A percentile compares a stretch with the other conserved stretches of the same genome.
Evolutionary conservation across 2,113 vertebrate genomes (phyloP).

Genomic region (Spheniscus mendiculus): DNA sequence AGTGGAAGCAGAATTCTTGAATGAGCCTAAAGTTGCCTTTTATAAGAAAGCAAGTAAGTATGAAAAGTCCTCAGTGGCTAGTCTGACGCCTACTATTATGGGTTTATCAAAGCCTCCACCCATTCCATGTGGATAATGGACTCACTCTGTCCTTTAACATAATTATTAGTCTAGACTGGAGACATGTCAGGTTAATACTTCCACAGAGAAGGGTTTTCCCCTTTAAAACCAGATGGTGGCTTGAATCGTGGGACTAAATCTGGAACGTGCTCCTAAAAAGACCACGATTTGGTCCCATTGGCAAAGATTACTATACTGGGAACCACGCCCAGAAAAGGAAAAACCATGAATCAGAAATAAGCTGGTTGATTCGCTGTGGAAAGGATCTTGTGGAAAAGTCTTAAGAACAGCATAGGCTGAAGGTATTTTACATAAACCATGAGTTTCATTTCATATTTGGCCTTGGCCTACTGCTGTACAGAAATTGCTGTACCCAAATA

Average conservation of each 20-base stretch:
- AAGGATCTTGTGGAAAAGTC: background rate
- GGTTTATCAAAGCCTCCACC: slow-evolving; percentile 27
- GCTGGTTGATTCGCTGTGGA: background rate
- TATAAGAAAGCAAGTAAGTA: slow-evolving; percentile 27
- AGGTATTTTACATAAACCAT: slow-evolving; percentile 30
- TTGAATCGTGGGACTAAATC: slow-evolving; percentile 26
- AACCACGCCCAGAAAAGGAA: slow-evolving; percentile 11
- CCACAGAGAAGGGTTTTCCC: slow-evolving; percentile 1
- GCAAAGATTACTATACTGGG: slow-evolving; percentile 27
- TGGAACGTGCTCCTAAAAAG: slow-evolving; percentile 3
- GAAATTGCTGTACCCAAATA: background rate
- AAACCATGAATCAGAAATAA: background rate
- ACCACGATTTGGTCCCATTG: background rate
- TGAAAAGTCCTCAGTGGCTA: slow-evolving; percentile 4
- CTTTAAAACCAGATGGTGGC: slow-evolving; percentile 44
- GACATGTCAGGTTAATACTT: slow-evolving; percentile 32
- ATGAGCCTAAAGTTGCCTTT: background rate
- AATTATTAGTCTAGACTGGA: slow-evolving; percentile 50
- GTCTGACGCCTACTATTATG: slow-evolving; percentile 5
- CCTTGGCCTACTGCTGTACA: background rate
- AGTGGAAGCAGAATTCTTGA: slow-evolving; percentile 20
- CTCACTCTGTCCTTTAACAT: background rate
- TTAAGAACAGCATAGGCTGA: background rate
- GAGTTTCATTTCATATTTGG: slow-evolving; percentile 18
- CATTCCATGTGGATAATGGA: background rate